A percentile compares a stretch with the other conserved stretches of the same genome.
Conservation (phyloP, 2,113 vertebrate species). For the Terrapene triunguis region DNA sequence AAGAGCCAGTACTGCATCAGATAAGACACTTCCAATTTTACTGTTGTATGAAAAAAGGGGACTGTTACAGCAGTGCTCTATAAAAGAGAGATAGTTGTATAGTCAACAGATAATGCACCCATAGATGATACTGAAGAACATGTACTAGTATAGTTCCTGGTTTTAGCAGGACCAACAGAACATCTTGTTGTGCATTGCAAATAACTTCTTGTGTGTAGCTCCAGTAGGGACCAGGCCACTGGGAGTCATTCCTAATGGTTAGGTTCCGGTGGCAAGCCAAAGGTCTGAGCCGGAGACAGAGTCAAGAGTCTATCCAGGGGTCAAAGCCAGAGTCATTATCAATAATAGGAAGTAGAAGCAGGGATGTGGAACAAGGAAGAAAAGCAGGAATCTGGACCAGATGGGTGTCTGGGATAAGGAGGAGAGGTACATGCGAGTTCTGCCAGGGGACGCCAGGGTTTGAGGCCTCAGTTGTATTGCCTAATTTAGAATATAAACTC, state of each 20-base stretch:
- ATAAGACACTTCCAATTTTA: neutral
- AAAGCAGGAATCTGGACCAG: too few species aligned
- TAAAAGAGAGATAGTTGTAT: neutral
- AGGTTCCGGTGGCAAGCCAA: neutral
- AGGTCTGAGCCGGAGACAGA: too few species aligned
- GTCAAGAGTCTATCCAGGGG: too few species aligned
- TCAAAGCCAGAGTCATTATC: too few species aligned
- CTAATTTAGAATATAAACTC: neutral
- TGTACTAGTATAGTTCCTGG: neutral
- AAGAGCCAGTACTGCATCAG: neutral
- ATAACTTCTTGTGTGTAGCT: neutral
- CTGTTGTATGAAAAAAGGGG: neutral
- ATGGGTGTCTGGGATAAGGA: too few species aligned
- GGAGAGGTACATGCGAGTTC: neutral
- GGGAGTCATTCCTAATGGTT: neutral
- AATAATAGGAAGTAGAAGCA: too few species aligned
- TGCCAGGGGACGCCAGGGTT: neutral
- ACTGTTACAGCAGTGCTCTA: neutral
- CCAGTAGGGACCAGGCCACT: neutral
- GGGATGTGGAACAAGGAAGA: too few species aligned
- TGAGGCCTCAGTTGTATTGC: neutral
- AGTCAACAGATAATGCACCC: neutral
- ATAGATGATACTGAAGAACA: neutral
- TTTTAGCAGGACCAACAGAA: neutral
- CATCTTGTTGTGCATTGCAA: neutral